These are phyloP conservation scores for Chloroclystis v-ata DNA, from an alignment of 2,888 invertebrate genomes.

Conservation along the genomic window DNA sequence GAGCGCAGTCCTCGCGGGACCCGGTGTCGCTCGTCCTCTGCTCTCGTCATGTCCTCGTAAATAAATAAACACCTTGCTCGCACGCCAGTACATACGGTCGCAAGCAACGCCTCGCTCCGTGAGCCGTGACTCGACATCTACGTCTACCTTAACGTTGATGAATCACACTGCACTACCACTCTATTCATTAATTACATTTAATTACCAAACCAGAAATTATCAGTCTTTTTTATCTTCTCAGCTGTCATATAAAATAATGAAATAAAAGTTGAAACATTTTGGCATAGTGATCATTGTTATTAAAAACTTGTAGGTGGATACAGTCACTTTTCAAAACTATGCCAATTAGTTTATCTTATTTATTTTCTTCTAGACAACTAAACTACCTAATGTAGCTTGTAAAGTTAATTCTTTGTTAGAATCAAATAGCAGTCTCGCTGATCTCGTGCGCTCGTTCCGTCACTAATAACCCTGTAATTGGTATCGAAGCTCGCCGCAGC, in stretches of 20 bases:
- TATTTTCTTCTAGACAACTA: too few species aligned
- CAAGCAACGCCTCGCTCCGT: too few species aligned
- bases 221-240: background rate
- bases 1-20: conserved; percentile 64
- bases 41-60: conserved; percentile 62
- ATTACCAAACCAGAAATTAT: background rate
- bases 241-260: too few species aligned
- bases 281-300: too few species aligned
- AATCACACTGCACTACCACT: conserved; percentile 38
- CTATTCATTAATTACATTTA: conserved; percentile 7
- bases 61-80: conserved; percentile 63
- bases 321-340: too few species aligned
- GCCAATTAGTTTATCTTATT: too few species aligned
- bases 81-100: conserved; percentile 21
- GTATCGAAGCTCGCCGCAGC: conserved; percentile 76
- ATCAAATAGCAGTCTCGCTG: conserved; percentile 38
- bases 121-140: conserved; percentile 51
- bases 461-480: conserved; percentile 77
- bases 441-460: conserved; percentile 57
- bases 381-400: too few species aligned
- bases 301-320: too few species aligned
- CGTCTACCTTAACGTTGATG: conserved; percentile 43
- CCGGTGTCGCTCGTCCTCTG: conserved; percentile 48
- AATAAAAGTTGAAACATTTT: too few species aligned
- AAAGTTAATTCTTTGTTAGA: conserved; percentile 30